These are phyloP conservation scores for Chondrosia reniformis DNA, from an alignment of 37 sponge, comb jelly and placozoan species.

Conservation along the genomic window DNA sequence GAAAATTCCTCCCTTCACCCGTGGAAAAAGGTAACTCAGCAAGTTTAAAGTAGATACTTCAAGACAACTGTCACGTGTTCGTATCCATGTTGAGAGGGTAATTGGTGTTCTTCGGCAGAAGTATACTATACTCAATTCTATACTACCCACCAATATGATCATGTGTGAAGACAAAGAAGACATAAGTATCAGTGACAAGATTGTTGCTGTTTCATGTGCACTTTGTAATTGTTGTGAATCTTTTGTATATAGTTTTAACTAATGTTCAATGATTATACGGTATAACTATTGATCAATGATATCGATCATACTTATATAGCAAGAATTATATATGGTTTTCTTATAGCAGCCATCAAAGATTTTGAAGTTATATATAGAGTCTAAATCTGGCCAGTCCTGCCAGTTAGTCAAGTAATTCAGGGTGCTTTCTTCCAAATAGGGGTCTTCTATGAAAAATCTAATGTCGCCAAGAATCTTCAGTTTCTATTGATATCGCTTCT, in stretches of 20 bases:
- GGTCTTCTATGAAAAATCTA: too few species aligned
- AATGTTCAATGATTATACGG: neutral
- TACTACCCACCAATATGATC: constrained; percentile 40
- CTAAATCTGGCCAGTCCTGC: too few species aligned
- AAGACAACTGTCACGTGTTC: constrained; percentile 29
- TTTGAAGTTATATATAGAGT: too few species aligned
- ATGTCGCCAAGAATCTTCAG: too few species aligned
- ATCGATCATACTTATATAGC: too few species aligned
- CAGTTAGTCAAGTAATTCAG: too few species aligned
- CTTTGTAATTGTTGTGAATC: constrained; percentile 46
- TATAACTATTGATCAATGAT: neutral
- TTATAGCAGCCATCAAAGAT: too few species aligned
- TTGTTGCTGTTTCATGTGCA: constrained; percentile 47
- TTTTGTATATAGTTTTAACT: constrained; percentile 32
- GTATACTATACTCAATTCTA: constrained; percentile 39
- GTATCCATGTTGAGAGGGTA: constrained; percentile 65
- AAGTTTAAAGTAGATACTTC: constrained; percentile 39
- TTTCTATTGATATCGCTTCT: too few species aligned
- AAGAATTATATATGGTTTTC: too few species aligned
- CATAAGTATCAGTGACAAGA: constrained; percentile 36
- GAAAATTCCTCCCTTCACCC: constrained; percentile 42
- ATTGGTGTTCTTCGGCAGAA: constrained; percentile 50
- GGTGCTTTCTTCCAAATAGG: too few species aligned
- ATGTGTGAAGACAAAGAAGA: constrained; percentile 25
- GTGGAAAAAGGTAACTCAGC: constrained; percentile 53